Evolutionary conservation across 2,888 invertebrate species (phyloP).

Genomic region (Copidosoma aretas): DNA sequence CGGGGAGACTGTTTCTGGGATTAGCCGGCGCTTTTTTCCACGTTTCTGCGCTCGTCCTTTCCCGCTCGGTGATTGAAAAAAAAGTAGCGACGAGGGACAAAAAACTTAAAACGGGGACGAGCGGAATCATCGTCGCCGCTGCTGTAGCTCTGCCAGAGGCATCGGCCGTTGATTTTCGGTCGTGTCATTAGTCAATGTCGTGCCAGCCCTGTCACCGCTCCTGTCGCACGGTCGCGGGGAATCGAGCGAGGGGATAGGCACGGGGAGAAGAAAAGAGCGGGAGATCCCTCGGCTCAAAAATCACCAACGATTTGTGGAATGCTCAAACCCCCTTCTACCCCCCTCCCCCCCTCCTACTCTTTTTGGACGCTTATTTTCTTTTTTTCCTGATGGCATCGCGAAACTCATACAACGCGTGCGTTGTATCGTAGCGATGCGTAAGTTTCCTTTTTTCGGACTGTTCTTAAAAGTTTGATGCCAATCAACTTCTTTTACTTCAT

Average conservation of each 20-base stretch:
- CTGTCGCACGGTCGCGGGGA: constrained; percentile 29
- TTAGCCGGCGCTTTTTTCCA: background rate
- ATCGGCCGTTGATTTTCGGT: constrained; percentile 52
- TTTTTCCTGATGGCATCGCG: no score
- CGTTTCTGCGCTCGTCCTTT: background rate
- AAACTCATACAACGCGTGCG: no score
- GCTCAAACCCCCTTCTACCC: background rate
- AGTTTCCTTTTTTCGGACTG: no score
- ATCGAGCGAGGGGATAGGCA: background rate
- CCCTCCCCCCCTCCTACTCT: no score
- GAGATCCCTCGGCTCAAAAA: constrained; percentile 15
- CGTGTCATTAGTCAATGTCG: constrained; percentile 55
- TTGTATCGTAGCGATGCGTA: no score
- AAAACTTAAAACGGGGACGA: constrained; percentile 32
- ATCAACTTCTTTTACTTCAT: no score
- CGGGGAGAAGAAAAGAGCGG: constrained; percentile 18
- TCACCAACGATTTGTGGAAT: constrained; percentile 1
- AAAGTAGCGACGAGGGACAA: background rate
- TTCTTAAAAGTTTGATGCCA: no score
- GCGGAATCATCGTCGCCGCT: constrained; percentile 17
- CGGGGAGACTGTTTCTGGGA: constrained; percentile 15
- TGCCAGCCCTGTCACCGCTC: constrained; percentile 51
- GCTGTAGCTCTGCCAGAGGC: constrained; percentile 37
- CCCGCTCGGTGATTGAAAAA: background rate
- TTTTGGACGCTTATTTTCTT: no score